Evolutionary conservation across 2,113 vertebrate genomes (phyloP).

Genomic region (Brevimyrus niger): DNA sequence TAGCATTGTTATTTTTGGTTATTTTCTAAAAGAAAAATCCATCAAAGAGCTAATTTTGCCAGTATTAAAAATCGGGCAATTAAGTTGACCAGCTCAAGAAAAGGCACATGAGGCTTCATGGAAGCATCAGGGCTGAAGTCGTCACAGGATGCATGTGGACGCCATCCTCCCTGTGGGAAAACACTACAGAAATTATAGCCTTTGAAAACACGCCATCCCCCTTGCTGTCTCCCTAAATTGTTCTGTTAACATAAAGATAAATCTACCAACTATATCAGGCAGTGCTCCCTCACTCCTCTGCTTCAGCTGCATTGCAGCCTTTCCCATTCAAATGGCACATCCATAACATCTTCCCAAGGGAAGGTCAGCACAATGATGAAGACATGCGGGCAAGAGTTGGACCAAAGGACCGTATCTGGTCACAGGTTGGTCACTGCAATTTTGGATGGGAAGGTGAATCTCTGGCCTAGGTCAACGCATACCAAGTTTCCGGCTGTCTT

Average conservation of each 20-base stretch:
- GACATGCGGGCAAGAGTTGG: neutral
- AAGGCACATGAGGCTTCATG: neutral
- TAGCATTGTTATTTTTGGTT: neutral
- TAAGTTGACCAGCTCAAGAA: neutral
- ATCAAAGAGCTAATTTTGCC: neutral
- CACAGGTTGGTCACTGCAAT: neutral
- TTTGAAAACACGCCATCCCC: neutral
- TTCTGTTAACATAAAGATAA: neutral
- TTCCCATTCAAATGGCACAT: slow-evolving; percentile 4
- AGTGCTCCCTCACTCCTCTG: neutral
- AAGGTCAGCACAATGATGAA: neutral
- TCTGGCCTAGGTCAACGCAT: neutral
- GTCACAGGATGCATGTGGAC: neutral
- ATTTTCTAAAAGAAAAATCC: neutral
- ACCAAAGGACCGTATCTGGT: neutral
- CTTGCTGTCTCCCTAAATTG: neutral
- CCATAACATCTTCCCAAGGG: neutral
- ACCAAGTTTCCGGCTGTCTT: slow-evolving; percentile 4
- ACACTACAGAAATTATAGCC: neutral
- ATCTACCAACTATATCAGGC: neutral
- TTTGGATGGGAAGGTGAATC: neutral
- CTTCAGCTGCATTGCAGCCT: neutral
- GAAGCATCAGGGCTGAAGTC: neutral
- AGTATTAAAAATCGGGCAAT: neutral
- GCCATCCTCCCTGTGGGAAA: neutral